phyloP scores from a whole-genome alignment of 2,888 invertebrate genomes.

The Aspidiotus destructor region DNA sequence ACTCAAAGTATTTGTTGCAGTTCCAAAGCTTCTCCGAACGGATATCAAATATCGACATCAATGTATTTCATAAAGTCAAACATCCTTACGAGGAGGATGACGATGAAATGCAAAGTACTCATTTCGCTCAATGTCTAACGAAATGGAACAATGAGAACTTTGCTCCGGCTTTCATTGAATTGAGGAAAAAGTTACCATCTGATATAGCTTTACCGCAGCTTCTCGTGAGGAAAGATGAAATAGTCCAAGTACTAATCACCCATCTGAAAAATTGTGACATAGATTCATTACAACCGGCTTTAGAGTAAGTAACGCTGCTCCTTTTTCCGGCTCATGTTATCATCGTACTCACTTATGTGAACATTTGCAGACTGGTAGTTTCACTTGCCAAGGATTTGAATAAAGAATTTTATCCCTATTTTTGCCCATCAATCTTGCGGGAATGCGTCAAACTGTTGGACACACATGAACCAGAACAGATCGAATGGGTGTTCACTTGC shows the following conservation, averaged over 20 bases:
- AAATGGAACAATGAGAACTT: constrained; percentile 87
- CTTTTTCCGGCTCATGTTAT: constrained; percentile 6
- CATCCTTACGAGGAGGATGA: constrained; percentile 61
- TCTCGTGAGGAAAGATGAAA: constrained; percentile 65
- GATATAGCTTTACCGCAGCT: constrained; percentile 77
- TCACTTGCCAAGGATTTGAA: constrained; percentile 78
- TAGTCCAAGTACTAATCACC: constrained; percentile 60
- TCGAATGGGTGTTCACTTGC: constrained; percentile 78
- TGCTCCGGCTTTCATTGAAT: constrained; percentile 67
- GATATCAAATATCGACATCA: constrained; percentile 72
- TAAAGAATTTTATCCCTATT: constrained; percentile 84
- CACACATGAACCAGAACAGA: constrained; percentile 67
- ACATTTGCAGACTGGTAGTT: constrained; percentile 58
- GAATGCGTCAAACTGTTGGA: constrained; percentile 60
- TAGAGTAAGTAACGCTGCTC: constrained; percentile 59
- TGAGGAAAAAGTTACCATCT: constrained; percentile 62
- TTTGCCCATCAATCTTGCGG: constrained; percentile 58
- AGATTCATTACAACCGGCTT: constrained; percentile 65
- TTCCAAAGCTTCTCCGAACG: constrained; percentile 81
- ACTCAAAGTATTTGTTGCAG: constrained; percentile 46
- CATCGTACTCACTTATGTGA: background rate
- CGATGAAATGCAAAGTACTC: constrained; percentile 58
- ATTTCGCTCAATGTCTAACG: constrained; percentile 68
- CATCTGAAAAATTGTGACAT: constrained; percentile 63
- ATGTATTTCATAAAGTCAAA: constrained; percentile 74